Conservation (phyloP, 2,797 vertebrate genomes). For the Rhincodon typus region DNA sequence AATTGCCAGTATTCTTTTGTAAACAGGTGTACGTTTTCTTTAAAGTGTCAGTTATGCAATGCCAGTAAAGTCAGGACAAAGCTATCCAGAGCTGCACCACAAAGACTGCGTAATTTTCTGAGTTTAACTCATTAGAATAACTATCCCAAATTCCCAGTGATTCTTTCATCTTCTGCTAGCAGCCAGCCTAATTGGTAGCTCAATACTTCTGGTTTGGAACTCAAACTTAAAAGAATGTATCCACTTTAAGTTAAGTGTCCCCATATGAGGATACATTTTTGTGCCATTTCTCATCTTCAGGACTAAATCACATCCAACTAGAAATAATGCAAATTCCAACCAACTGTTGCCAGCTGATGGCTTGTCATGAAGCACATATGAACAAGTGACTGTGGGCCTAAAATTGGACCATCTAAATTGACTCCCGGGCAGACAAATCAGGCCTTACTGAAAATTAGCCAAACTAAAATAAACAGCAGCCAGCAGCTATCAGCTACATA, state of each 20-base stretch:
- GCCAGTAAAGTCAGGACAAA: neutral
- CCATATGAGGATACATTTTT: neutral
- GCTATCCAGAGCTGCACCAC: neutral
- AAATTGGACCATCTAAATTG: no score
- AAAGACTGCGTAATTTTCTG: neutral
- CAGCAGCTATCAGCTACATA: no score
- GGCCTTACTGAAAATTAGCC: no score
- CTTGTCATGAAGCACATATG: neutral
- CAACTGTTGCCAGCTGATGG: neutral
- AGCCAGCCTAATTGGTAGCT: neutral
- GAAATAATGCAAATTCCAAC: neutral
- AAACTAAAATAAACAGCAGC: no score
- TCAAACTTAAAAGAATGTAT: neutral
- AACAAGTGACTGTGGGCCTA: no score
- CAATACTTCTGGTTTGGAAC: neutral
- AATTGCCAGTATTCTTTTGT: neutral
- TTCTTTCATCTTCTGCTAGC: neutral
- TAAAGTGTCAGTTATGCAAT: neutral
- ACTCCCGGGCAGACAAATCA: no score
- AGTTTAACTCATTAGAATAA: constrained; percentile 7
- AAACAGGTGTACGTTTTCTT: neutral
- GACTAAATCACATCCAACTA: constrained; percentile 5
- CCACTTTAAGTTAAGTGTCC: neutral
- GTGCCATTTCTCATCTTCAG: neutral
- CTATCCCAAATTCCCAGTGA: neutral